phyloP scores from a whole-genome alignment of 2,888 invertebrate species.

The Ernsta delagoae region DNA sequence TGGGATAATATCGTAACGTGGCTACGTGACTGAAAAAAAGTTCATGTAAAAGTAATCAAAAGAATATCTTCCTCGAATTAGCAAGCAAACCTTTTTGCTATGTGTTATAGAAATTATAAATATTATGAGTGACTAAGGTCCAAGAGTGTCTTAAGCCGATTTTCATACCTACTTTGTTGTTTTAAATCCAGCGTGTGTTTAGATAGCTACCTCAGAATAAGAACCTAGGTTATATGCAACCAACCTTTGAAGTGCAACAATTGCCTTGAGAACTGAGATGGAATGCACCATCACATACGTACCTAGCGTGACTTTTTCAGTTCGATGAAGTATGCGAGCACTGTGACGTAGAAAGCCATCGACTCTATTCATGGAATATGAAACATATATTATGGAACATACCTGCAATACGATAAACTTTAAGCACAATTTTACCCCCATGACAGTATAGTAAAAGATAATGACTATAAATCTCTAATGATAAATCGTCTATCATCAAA shows the following conservation, averaged over 20 bases:
- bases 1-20: constrained; percentile 4
- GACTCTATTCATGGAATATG: not conserved
- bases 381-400: not conserved
- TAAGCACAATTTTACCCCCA: not conserved
- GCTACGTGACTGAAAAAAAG: not conserved
- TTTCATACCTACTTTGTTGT: too few relatives aligned
- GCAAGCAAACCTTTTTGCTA: too few relatives aligned
- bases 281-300: not conserved
- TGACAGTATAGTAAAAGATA: too few relatives aligned
- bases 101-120: too few relatives aligned
- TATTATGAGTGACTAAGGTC: too few relatives aligned
- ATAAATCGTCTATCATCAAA: too few relatives aligned
- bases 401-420: not conserved
- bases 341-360: not conserved
- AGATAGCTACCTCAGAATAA: not conserved
- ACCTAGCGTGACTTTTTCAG: not conserved
- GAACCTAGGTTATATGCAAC: not conserved
- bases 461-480: too few relatives aligned
- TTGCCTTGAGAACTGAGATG: not conserved
- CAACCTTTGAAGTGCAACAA: not conserved
- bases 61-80: too few relatives aligned
- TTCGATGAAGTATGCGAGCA: not conserved
- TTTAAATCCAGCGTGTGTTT: too few relatives aligned
- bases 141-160: too few relatives aligned
- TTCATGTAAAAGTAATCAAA: not conserved